phyloP scores from a whole-genome alignment of 2,113 vertebrate species.

The Nyctibius bracteatus region DNA sequence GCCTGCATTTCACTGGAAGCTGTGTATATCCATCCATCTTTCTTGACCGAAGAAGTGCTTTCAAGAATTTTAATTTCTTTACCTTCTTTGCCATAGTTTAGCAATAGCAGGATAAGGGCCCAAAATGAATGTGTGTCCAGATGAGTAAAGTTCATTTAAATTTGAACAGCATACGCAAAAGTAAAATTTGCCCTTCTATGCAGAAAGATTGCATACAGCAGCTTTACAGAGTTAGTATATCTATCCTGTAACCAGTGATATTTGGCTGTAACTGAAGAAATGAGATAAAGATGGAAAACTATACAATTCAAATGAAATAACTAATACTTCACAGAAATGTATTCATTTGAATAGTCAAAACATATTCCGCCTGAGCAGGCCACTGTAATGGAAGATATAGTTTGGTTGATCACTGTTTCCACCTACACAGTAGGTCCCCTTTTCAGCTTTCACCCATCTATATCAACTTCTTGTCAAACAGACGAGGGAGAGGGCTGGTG shows the following conservation, averaged over 20 bases:
- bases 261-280: background rate
- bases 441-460: background rate
- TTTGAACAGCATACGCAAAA: background rate
- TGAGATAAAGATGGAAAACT: background rate
- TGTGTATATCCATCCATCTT: background rate
- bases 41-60: background rate
- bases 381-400: rapidly evolving
- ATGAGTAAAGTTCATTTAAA: background rate
- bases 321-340: background rate
- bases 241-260: background rate
- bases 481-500: background rate
- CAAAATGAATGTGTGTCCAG: background rate
- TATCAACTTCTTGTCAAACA: background rate
- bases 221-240: background rate
- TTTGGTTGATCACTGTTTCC: background rate
- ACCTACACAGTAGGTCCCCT: background rate
- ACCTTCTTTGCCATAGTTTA: background rate
- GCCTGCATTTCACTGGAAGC: background rate
- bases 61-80: background rate
- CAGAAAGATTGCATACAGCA: background rate
- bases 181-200: background rate
- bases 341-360: background rate
- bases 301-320: background rate
- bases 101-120: background rate
- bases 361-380: background rate